Percentiles rank a stretch among this genome's conserved stretches.
These are phyloP conservation scores for Leptinotarsa tumamoca DNA, from an alignment of 2,888 invertebrate genomes.

Conservation along the genomic window DNA sequence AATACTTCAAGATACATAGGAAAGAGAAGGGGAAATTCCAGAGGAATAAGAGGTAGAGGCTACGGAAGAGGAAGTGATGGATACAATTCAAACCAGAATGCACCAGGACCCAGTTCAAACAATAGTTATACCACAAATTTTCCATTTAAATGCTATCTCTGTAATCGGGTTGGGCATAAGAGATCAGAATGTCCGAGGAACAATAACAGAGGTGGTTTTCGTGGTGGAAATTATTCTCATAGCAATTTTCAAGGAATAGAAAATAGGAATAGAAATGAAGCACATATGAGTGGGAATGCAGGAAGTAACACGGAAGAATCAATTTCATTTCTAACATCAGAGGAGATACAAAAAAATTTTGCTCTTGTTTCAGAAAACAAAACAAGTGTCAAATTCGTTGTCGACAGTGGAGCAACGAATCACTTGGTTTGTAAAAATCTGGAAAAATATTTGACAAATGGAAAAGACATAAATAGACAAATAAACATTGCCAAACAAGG, in stretches of 20 bases:
- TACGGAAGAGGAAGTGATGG: neutral
- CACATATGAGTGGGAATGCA: neutral
- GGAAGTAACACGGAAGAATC: conserved; percentile 15
- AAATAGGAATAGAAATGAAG: neutral
- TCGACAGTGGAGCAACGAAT: conserved; percentile 50
- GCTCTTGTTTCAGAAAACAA: conserved; percentile 27
- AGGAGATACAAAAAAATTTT: conserved; percentile 28
- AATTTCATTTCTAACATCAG: conserved; percentile 27
- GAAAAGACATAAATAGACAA: conserved; percentile 29
- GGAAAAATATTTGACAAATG: conserved; percentile 29
- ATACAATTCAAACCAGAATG: neutral
- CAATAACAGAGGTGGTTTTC: conserved; percentile 7
- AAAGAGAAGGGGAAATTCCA: conserved; percentile 15
- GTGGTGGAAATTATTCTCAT: neutral
- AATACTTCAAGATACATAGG: too few relatives aligned
- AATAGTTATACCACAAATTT: conserved; percentile 26
- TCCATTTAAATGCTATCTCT: conserved; percentile 40
- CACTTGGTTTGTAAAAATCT: conserved; percentile 38
- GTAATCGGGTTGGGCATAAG: conserved; percentile 39
- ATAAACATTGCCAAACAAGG: conserved; percentile 50
- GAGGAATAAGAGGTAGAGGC: conserved; percentile 9
- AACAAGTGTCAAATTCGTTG: conserved; percentile 42
- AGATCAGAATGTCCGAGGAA: conserved; percentile 31
- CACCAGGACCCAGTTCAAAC: conserved; percentile 8
- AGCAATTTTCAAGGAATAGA: conserved; percentile 13